phyloP scores from a whole-genome alignment of 1,140 invertebrate species.

The Aphelinus atriplicis region DNA sequence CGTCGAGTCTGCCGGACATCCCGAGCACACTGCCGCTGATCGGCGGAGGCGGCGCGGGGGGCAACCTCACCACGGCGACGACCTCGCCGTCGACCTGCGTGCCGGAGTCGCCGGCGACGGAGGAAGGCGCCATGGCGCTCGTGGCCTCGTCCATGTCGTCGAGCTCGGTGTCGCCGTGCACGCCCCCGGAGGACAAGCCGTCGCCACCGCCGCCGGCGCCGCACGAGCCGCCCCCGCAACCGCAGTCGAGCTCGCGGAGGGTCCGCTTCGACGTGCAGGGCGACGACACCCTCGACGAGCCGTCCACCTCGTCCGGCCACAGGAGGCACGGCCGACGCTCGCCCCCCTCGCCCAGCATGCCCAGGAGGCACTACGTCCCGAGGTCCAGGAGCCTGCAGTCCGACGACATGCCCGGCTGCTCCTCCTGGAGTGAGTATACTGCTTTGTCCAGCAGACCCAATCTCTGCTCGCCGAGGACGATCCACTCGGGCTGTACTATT shows the following conservation, averaged over 20 bases:
- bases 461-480: no score
- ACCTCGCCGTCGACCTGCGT: slow-evolving; percentile 46
- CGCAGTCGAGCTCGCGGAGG: slow-evolving; percentile 60
- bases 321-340: slow-evolving; percentile 45
- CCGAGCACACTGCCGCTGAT: slow-evolving; percentile 49
- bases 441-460: not conserved
- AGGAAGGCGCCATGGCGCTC: slow-evolving; percentile 34
- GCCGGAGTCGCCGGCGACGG: slow-evolving; percentile 51
- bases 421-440: slow-evolving; percentile 56
- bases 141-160: slow-evolving; percentile 45
- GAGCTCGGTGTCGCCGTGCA: slow-evolving; percentile 63
- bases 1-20: slow-evolving; percentile 76
- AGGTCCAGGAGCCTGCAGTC: slow-evolving; percentile 60
- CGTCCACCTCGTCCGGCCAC: slow-evolving; percentile 46
- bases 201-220: slow-evolving; percentile 49
- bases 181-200: slow-evolving; percentile 39
- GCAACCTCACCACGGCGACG: slow-evolving; percentile 30
- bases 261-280: slow-evolving; percentile 72
- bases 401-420: slow-evolving; percentile 62
- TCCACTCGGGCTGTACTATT: no score
- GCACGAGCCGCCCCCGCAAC: slow-evolving; percentile 37
- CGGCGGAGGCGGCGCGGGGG: slow-evolving; percentile 14
- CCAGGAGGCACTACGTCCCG: slow-evolving; percentile 58
- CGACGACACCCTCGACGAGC: slow-evolving; percentile 64
- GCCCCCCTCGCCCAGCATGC: slow-evolving; percentile 60